These are phyloP conservation scores for Probosciger aterrimus DNA, from an alignment of 2,113 vertebrate genomes.

Conservation along the genomic window DNA sequence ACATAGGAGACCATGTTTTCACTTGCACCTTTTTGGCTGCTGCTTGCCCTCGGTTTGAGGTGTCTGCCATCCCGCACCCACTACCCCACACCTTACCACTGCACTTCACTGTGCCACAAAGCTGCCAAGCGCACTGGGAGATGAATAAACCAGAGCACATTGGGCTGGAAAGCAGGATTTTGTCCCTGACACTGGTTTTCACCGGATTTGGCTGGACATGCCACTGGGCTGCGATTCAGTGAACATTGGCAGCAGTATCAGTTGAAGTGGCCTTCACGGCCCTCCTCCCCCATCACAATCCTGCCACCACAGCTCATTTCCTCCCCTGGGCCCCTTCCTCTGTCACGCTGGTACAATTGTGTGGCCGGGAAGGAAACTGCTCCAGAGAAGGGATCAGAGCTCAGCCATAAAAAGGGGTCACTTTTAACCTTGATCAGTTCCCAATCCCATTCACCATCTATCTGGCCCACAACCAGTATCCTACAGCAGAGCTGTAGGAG, in stretches of 20 bases:
- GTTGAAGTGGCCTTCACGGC: conserved; percentile 12
- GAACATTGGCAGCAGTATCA: background rate
- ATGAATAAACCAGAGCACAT: background rate
- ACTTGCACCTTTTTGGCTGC: background rate
- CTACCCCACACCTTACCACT: background rate
- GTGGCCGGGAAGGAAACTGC: background rate
- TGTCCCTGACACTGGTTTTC: background rate
- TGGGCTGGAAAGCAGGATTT: background rate
- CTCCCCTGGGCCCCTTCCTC: background rate
- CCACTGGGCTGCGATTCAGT: background rate
- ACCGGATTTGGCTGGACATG: background rate
- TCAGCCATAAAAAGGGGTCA: background rate
- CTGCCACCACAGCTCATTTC: background rate
- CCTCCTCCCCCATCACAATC: background rate
- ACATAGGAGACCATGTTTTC: background rate
- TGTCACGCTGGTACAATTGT: background rate
- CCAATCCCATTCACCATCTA: background rate
- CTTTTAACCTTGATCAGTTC: background rate
- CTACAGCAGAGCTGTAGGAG: background rate
- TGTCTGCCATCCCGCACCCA: background rate
- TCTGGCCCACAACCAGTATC: background rate
- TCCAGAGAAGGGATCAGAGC: background rate
- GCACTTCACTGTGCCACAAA: background rate
- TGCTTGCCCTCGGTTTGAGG: background rate
- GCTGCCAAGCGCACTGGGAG: background rate